Evolutionary conservation across 2,888 invertebrate genomes (phyloP).

Genomic region (Pasiphila rectangulata): DNA sequence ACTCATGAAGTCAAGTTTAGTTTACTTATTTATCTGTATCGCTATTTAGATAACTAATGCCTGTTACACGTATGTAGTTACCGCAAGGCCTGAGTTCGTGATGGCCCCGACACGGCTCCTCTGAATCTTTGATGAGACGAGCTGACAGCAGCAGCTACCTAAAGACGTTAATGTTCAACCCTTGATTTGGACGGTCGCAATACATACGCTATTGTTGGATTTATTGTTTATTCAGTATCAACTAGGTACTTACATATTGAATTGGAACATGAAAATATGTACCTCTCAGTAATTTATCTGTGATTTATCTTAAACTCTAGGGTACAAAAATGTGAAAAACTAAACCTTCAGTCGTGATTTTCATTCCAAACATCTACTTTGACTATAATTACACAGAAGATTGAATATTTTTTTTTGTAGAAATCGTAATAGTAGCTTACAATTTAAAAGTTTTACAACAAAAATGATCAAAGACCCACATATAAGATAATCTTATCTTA

Average conservation of each 20-base stretch:
- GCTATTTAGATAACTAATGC: slow-evolving; percentile 13
- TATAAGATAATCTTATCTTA: slow-evolving; percentile 25
- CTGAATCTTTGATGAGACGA: slow-evolving; percentile 56
- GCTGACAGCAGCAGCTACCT: slow-evolving; percentile 41
- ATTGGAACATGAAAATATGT: not conserved
- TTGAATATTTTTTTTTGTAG: too few relatives aligned
- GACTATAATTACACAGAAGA: too few relatives aligned
- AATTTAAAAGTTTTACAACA: too few relatives aligned
- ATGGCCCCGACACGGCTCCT: slow-evolving; percentile 35
- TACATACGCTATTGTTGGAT: slow-evolving; percentile 11
- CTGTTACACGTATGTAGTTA: slow-evolving; percentile 10
- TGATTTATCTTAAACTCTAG: too few relatives aligned
- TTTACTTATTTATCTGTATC: not conserved
- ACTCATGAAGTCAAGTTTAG: not conserved
- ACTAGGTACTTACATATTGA: slow-evolving; percentile 1
- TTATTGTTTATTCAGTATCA: slow-evolving; percentile 12
- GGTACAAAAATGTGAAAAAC: too few relatives aligned
- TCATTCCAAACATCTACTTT: not conserved
- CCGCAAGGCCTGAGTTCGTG: slow-evolving; percentile 35
- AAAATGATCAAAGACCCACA: slow-evolving; percentile 10
- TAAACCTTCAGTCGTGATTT: not conserved
- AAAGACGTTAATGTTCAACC: slow-evolving; percentile 54
- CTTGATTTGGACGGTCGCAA: slow-evolving; percentile 45
- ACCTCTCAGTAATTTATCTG: too few relatives aligned
- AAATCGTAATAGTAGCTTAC: too few relatives aligned